Evolutionary conservation across 2,113 vertebrate genomes (phyloP), one percentile per base, ranked within the genome.

Genomic region (Lophura nycthemera): DNA sequence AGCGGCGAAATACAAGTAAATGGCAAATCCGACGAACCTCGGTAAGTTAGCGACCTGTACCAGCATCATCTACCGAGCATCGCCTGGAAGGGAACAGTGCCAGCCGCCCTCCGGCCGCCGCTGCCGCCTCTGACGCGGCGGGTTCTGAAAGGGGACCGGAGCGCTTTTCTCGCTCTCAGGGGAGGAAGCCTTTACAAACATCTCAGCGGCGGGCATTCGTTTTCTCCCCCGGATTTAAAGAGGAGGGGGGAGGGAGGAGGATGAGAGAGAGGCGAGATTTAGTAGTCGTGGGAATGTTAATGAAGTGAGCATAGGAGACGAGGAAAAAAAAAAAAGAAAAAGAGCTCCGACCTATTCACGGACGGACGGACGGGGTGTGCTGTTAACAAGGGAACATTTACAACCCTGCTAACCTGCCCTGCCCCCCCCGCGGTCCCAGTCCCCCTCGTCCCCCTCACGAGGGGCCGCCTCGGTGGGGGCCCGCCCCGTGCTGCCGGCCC

Each of bases 201-300:
- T n/a, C 77, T 64, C 78, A 52, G 32, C 32, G 87, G 73, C n/a
- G 22, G 25, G 10, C 50, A 83, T 40, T 88, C 32, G 42, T 47
- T 75, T 81, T 63, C 63, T 87, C 13, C 40, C 61, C 3, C 10
- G 16, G 75, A 47, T 73, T 91, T 90, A 24, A 52, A 75, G 30
- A 63, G 73, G 60, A 36, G 67, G 83, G 86, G 85, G 72, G 83
- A 81, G 71, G 70, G 77, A 61, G 40, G 38, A 47, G 36, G 52
- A 77, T 32, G 43, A 78, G 85, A 71, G 40, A 34, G 38, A 70
- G 56, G 8, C n/a, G 85, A 61, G 70, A 78, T 57, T 2, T 50
- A 34, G 86, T 67, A 92, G 88, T 78, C 69, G 90, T 88, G 92
- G 87, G 91, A 92, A 96, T 86, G 81, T 86, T 92, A 92, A 93